Evolutionary conservation across 23 tunicate species (phyloP), one percentile per base, ranked within the genome.

Genomic region (Botrylloides violaceus): DNA sequence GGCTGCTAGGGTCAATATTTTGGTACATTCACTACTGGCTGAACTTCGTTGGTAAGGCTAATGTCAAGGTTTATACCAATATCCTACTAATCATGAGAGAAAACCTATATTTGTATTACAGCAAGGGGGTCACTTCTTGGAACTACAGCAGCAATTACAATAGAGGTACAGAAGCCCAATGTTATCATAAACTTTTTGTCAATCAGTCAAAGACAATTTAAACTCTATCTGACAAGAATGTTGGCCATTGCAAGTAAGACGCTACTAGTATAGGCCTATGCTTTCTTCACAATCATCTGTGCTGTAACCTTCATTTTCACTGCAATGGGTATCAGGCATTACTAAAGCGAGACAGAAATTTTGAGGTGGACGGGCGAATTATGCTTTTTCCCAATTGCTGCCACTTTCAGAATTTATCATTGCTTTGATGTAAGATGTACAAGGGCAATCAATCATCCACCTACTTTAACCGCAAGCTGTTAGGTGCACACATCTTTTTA

Each of bases 191-290:
- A 38, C 12, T 56, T 22, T 47, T 59, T 59, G 32, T 49, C 50
- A 34, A 58, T 68, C 27, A 53, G 66, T 57, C 30, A 71, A 2
- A 30, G 37, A 58, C 26, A 12, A 2, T 62, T 75, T 4, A 61
- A 72, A 23, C 7, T n/a, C 3, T 66, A 57, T 36, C 12, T 82
- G 7, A 53, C 70, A 0, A 82, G 75, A 57, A 57, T 82, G 27
- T 34, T 82, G 43, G 39, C 64, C 3, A 66, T 50, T n/a, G 75
- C 88, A 58, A 49, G 88, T 82, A 82, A 75, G 88, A 68, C 1
- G 25, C n/a, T n/a, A n/a, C n/a, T n/a, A n/a, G n/a, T n/a, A n/a
- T n/a, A n/a, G n/a, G n/a, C n/a, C n/a, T n/a, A n/a, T n/a, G n/a
- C n/a, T n/a, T n/a, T n/a, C n/a, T n/a, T n/a, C n/a, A n/a, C n/a